Base-by-base conservation (phyloP, 1,140 invertebrate species). In the Streblospio benedicti region DNA sequence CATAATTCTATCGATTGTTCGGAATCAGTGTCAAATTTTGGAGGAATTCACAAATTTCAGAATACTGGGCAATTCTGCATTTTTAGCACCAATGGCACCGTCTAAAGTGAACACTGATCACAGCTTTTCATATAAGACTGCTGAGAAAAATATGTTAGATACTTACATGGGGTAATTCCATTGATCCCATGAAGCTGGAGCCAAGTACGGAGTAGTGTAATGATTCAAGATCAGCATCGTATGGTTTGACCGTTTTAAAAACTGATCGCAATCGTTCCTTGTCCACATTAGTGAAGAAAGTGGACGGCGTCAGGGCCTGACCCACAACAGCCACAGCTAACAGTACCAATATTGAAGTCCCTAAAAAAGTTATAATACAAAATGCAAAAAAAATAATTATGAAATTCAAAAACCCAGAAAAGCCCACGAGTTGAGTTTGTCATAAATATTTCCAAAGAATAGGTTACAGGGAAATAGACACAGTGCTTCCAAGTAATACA, bases 171-270 rank as follows among this genome's bases (percentile, higher is more conserved):
- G 68, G 81, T 72, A 53, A 69, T 57, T 53, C 80, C 80, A 1
- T 44, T 64, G 77, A 76, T 32, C 75, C 77, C 0, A 83, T 67
- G 27, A 82, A 65, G 61, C 80, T 80, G 27, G 81, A 80, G 28
- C 84, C 84, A 28, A 80, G 61, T 4, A 84, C 79, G 16, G 83
- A 79, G 75, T 84, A 83, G 66, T 84, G 78, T 2, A 80, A 67
- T 35, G 76, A 67, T 0, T 79, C 62, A 35, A 83, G 58, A 50
- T 75, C 68, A 6, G 32, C n/a, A 18, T 25, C 18, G 5, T 80
- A 74, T 50, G 79, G 73, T 51, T 81, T 76, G 44, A 81, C 82
- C 27, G 79, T 68, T 61, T 81, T 76, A 53, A 85, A 77, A 0
- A 85, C 79, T 35, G 76, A 75, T 58, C 80, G 80, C 1, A 85